A percentile compares a stretch with the other conserved stretches of the same genome.
phyloP scores from a whole-genome alignment of 2,113 vertebrate species.

The Pipa parva region DNA sequence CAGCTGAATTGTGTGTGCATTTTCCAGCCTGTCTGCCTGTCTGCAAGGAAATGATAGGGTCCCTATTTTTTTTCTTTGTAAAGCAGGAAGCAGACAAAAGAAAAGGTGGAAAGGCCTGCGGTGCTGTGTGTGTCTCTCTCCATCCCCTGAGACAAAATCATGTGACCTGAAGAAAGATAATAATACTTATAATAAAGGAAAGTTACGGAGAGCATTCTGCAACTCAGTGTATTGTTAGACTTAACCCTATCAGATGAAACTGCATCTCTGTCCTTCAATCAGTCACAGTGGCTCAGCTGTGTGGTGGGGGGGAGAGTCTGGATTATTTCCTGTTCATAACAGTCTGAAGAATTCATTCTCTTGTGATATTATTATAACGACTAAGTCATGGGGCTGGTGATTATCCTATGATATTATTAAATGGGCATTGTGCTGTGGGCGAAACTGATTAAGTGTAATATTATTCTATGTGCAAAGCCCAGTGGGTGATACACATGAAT shows the following conservation, averaged over 20 bases:
- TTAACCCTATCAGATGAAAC: slow-evolving; percentile 25
- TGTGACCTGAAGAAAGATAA: slow-evolving; percentile 41
- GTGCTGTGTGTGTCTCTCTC: slow-evolving; percentile 29
- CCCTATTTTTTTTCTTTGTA: slow-evolving; percentile 32
- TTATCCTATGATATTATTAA: too few relatives aligned
- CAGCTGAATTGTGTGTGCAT: slow-evolving; percentile 29
- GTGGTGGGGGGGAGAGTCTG: not conserved
- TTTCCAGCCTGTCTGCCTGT: slow-evolving; percentile 40
- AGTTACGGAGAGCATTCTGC: slow-evolving; percentile 31
- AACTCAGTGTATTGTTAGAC: slow-evolving; percentile 16
- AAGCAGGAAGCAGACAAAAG: slow-evolving; percentile 42
- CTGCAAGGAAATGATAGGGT: slow-evolving; percentile 42
- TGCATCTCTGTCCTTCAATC: not conserved
- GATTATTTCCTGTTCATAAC: not conserved
- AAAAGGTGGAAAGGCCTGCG: slow-evolving; percentile 42
- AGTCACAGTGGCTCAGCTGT: too few relatives aligned
- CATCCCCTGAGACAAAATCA: slow-evolving; percentile 37
- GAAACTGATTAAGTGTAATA: too few relatives aligned
- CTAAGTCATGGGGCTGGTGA: too few relatives aligned
- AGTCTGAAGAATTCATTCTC: too few relatives aligned
- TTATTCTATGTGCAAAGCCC: too few relatives aligned
- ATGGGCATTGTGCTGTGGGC: too few relatives aligned
- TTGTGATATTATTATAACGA: not conserved
- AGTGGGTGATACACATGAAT: too few relatives aligned
- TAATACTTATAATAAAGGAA: slow-evolving; percentile 41